Conservation (phyloP, 2,888 invertebrate genomes). For the Chrysolina oricalcia region DNA sequence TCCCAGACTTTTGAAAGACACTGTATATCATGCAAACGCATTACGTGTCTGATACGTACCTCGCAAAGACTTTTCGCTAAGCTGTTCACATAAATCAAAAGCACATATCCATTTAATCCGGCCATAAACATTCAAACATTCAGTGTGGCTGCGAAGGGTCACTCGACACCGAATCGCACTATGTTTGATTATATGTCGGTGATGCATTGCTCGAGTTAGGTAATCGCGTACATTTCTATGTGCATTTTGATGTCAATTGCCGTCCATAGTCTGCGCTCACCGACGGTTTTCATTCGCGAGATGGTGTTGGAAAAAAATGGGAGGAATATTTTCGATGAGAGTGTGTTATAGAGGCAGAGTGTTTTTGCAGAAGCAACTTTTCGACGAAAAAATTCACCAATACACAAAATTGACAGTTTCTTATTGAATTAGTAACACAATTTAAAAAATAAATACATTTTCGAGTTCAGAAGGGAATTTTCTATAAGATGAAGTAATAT, state of each 20-base stretch:
- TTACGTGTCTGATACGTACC: no score
- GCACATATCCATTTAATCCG: slow-evolving; percentile 34
- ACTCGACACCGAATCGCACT: slow-evolving; percentile 66
- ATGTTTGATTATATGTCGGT: slow-evolving; percentile 65
- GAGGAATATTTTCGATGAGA: background rate
- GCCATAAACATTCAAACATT: slow-evolving; percentile 16
- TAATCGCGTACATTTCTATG: slow-evolving; percentile 65
- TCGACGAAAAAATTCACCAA: no score
- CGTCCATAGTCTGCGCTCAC: background rate
- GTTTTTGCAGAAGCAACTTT: no score
- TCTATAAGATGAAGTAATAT: no score
- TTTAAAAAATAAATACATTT: no score
- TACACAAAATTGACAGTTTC: no score
- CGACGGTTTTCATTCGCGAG: background rate
- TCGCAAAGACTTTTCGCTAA: background rate
- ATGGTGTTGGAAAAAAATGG: background rate
- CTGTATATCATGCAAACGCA: no score
- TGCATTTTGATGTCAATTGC: slow-evolving; percentile 65
- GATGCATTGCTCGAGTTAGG: slow-evolving; percentile 39
- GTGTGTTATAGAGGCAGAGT: background rate
- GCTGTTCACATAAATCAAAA: slow-evolving; percentile 12
- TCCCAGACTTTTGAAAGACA: no score
- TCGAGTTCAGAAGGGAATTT: no score
- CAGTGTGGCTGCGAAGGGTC: slow-evolving; percentile 56
- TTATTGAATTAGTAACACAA: no score